phyloP scores from a whole-genome alignment of 2,888 invertebrate genomes.

The Exephanes ischioxanthus region DNA sequence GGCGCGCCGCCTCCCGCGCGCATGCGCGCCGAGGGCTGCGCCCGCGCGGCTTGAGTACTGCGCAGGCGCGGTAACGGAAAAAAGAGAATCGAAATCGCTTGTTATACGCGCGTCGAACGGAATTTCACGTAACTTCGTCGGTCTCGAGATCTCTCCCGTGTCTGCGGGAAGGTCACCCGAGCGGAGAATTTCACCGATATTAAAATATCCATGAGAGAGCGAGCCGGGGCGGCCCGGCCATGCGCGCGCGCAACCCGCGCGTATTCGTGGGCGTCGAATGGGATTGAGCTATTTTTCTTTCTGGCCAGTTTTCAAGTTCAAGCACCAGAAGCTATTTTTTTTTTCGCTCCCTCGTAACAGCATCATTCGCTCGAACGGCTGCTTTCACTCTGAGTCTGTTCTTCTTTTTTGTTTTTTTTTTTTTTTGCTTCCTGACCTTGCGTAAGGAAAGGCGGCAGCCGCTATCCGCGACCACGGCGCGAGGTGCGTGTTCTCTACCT shows the following conservation, averaged over 20 bases:
- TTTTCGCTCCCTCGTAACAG: slow-evolving; percentile 18
- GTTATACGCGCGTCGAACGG: background rate
- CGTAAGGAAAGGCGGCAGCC: slow-evolving; percentile 32
- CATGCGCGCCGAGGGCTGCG: no score
- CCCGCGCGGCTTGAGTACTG: background rate
- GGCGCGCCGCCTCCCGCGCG: background rate
- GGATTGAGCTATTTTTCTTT: slow-evolving; percentile 65
- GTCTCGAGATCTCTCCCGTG: slow-evolving; percentile 16
- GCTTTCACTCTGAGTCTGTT: background rate
- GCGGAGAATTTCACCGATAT: slow-evolving; percentile 51
- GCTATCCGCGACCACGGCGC: background rate
- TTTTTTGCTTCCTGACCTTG: slow-evolving; percentile 61
- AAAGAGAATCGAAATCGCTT: background rate
- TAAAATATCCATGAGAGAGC: slow-evolving; percentile 35
- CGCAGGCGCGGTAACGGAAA: background rate
- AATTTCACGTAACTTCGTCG: slow-evolving; percentile 7
- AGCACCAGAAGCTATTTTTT: slow-evolving; percentile 47
- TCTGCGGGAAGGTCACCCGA: slow-evolving; percentile 42
- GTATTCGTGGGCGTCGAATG: slow-evolving; percentile 46
- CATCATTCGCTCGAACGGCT: background rate
- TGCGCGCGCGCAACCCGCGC: background rate
- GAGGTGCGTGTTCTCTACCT: background rate
- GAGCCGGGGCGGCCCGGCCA: background rate
- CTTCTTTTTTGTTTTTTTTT: background rate
- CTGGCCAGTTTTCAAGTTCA: slow-evolving; percentile 69